Conservation (phyloP, 2,113 vertebrate species). For the Ovibos moschatus region DNA sequence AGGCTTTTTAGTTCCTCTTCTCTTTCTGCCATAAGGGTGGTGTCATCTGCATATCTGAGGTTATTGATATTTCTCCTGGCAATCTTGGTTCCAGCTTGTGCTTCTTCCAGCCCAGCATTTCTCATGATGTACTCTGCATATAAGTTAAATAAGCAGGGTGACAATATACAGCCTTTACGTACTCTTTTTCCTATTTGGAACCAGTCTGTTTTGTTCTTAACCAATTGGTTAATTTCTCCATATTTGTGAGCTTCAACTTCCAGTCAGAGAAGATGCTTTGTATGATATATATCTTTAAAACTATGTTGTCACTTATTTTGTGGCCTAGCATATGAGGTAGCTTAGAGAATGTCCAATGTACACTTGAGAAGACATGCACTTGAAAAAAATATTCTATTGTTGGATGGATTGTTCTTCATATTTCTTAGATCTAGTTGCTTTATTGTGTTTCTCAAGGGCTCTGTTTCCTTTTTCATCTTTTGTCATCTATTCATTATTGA, state of each 20-base stretch:
- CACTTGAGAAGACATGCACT: background rate
- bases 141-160: too few species aligned
- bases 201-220: background rate
- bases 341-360: background rate
- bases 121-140: too few species aligned
- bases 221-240: background rate
- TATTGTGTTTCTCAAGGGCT: background rate
- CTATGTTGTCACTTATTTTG: background rate
- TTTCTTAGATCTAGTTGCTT: background rate
- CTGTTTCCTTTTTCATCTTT: background rate
- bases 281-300: background rate
- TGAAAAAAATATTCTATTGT: background rate
- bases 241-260: background rate
- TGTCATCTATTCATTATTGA: background rate
- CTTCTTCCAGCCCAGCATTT: too few species aligned
- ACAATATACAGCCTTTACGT: too few species aligned
- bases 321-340: background rate
- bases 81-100: too few species aligned
- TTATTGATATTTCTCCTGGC: too few species aligned
- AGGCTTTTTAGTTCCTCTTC: too few species aligned
- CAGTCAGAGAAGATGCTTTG: background rate
- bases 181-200: too few species aligned
- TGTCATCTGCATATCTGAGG: too few species aligned
- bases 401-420: background rate
- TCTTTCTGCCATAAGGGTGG: too few species aligned